Conservation (phyloP, 2,797 vertebrate genomes). For the Eulemur rubriventer region DNA sequence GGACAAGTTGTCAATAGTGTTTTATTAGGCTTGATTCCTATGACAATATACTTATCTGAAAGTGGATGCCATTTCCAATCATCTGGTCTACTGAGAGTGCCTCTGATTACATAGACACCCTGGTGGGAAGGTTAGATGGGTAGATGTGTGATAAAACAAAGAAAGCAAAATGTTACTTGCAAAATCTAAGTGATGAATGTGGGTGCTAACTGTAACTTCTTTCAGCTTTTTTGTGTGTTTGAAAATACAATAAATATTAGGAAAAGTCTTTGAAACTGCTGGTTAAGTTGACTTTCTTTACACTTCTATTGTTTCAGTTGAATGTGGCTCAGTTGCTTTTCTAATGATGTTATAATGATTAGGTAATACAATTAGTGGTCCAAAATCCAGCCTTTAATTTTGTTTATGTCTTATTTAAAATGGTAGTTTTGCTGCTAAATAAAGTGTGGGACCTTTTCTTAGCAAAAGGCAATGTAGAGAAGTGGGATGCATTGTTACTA, state of each 20-base stretch:
- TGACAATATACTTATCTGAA: background rate
- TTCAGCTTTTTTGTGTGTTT: constrained; percentile 2
- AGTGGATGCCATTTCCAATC: background rate
- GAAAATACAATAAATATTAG: background rate
- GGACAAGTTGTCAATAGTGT: background rate
- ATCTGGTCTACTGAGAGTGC: background rate
- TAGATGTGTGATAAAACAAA: background rate
- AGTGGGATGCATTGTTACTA: background rate
- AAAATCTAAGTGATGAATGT: background rate
- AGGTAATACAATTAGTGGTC: background rate
- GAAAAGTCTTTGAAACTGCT: background rate
- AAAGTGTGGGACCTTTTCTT: background rate
- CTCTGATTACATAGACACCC: background rate
- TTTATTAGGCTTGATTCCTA: background rate
- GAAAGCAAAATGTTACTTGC: background rate
- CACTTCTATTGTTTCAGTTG: background rate
- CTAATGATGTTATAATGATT: background rate
- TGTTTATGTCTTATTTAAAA: constrained; percentile 23
- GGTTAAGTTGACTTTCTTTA: background rate
- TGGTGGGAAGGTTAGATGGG: background rate
- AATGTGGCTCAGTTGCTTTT: constrained; percentile 6
- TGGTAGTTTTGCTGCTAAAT: background rate
- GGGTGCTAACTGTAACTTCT: background rate
- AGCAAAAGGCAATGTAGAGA: background rate
- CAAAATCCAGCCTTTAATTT: constrained; percentile 13